Conservation (phyloP, 1,140 invertebrate species). For the Cyphomyrmex costatus region DNA sequence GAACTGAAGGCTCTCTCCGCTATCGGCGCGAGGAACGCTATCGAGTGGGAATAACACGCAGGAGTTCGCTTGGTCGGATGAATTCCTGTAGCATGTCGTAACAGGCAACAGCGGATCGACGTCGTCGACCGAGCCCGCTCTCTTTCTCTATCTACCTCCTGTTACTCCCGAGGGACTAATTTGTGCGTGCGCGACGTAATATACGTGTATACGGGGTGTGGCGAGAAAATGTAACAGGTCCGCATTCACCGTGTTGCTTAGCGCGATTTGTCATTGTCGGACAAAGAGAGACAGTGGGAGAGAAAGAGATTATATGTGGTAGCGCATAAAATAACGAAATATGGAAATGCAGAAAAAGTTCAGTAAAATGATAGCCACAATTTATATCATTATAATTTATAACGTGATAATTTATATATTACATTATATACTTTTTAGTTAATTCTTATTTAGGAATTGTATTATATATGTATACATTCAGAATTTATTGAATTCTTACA, state of each 20-base stretch:
- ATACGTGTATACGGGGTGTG: constrained; percentile 50
- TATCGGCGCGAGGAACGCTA: constrained; percentile 52
- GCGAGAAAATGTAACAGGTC: constrained; percentile 47
- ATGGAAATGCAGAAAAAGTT: not conserved
- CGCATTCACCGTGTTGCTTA: constrained; percentile 28
- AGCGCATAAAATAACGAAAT: constrained; percentile 31
- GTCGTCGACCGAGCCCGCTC: constrained; percentile 25
- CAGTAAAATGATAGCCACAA: not conserved
- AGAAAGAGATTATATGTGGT: not conserved
- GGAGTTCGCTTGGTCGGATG: constrained; percentile 52
- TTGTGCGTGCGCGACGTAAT: constrained; percentile 56
- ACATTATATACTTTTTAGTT: not conserved
- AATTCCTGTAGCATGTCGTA: constrained; percentile 52
- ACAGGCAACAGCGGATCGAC: constrained; percentile 50
- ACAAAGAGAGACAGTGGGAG: not conserved
- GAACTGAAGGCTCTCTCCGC: constrained; percentile 31
- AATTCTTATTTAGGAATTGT: not conserved
- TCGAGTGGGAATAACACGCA: constrained; percentile 50
- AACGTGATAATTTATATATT: not conserved
- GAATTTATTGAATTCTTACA: no score
- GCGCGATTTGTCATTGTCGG: constrained; percentile 38
- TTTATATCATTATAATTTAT: not conserved
- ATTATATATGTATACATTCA: no score
- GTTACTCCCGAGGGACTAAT: constrained; percentile 48
- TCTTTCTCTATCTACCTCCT: not conserved